phyloP scores from a whole-genome alignment of 2,113 vertebrate genomes.

The Isichthys henryi region DNA sequence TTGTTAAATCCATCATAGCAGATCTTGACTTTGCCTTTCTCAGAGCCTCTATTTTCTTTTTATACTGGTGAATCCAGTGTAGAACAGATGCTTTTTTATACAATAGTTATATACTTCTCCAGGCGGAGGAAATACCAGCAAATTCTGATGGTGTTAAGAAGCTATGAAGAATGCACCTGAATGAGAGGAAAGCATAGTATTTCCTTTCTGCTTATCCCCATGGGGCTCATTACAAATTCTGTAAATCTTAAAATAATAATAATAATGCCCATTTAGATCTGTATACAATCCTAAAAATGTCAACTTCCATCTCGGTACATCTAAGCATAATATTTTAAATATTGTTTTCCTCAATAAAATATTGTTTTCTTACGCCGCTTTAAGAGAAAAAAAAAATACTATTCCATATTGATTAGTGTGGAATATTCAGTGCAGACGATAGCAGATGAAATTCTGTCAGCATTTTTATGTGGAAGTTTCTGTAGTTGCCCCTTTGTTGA shows the following conservation, averaged over 20 bases:
- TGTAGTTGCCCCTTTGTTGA: background rate
- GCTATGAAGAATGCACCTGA: background rate
- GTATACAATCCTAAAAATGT: background rate
- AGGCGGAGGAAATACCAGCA: background rate
- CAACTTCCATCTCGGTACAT: background rate
- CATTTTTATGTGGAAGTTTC: background rate
- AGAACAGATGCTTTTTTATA: constrained; percentile 1
- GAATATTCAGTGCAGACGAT: background rate
- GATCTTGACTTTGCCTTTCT: background rate
- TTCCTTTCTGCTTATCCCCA: background rate
- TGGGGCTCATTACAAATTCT: background rate
- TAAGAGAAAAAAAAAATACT: background rate
- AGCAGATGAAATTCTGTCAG: background rate
- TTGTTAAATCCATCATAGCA: background rate
- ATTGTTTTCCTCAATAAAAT: background rate
- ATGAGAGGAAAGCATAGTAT: background rate
- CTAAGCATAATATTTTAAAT: background rate
- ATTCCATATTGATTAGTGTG: background rate
- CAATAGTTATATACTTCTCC: background rate
- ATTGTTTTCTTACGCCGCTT: background rate
- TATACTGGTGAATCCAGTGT: background rate
- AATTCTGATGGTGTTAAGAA: background rate
- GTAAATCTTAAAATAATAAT: background rate
- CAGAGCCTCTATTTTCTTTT: background rate
- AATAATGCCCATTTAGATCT: background rate